Evolutionary conservation across 2,888 invertebrate species (phyloP).

Genomic region (Apamea anceps): DNA sequence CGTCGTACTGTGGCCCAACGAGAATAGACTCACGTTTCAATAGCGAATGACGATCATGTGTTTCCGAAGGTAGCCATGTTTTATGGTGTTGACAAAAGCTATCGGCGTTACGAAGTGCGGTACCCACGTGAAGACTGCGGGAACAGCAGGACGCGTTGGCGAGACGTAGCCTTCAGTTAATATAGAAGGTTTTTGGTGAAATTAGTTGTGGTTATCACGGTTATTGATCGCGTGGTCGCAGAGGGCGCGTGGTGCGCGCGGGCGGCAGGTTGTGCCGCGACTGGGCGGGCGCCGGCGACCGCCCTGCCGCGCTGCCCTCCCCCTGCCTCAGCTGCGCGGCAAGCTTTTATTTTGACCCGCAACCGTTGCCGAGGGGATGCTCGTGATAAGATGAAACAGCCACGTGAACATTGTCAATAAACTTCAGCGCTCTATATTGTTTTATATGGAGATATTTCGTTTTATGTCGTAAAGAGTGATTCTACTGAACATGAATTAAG

Average conservation of each 20-base stretch:
- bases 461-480: slow-evolving; percentile 20
- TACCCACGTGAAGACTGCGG: slow-evolving; percentile 56
- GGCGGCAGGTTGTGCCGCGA: slow-evolving; percentile 88
- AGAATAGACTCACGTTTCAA: slow-evolving; percentile 77
- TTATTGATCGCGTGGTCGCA: slow-evolving; percentile 83
- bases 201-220: slow-evolving; percentile 71
- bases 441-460: slow-evolving; percentile 14
- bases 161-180: slow-evolving; percentile 37
- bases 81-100: slow-evolving; percentile 72
- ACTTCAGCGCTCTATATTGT: slow-evolving; percentile 56
- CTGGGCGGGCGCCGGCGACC: slow-evolving; percentile 78
- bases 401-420: slow-evolving; percentile 79
- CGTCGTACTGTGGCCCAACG: slow-evolving; percentile 45
- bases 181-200: slow-evolving; percentile 58
- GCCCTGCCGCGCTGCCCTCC: slow-evolving; percentile 68
- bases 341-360: slow-evolving; percentile 79
- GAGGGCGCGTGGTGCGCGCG: slow-evolving; percentile 81
- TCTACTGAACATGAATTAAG: neutral
- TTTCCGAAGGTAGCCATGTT: slow-evolving; percentile 81
- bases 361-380: slow-evolving; percentile 76
- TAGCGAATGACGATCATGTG: slow-evolving; percentile 82
- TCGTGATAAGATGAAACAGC: slow-evolving; percentile 70
- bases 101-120: slow-evolving; percentile 74
- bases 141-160: slow-evolving; percentile 6
- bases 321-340: slow-evolving; percentile 80